Conservation (phyloP, 1,140 invertebrate genomes). For the Philaenus spumarius region DNA sequence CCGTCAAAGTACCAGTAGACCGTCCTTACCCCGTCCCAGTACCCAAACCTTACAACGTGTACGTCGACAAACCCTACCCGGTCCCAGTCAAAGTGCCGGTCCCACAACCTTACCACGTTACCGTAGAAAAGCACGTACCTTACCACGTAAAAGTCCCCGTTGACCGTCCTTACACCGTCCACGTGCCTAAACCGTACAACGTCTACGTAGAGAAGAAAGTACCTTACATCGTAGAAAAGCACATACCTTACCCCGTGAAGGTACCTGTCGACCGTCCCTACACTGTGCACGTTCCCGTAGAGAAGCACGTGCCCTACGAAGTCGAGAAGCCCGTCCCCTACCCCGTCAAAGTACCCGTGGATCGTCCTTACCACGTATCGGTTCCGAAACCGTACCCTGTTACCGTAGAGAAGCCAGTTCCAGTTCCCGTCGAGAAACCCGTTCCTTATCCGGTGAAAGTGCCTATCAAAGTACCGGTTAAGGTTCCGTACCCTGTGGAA, state of each 20-base stretch:
- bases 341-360: conserved; percentile 52
- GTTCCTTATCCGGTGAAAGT: conserved; percentile 55
- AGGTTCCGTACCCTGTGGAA: conserved; percentile 40
- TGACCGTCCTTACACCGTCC: conserved; percentile 9
- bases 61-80: conserved; percentile 55
- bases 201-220: conserved; percentile 15
- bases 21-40: conserved; percentile 39
- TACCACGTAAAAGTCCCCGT: conserved; percentile 28
- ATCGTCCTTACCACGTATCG: conserved; percentile 27
- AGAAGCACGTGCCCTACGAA: conserved; percentile 58
- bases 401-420: conserved; percentile 26
- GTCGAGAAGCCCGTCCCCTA: conserved; percentile 27
- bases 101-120: conserved; percentile 60
- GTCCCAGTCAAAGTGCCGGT: conserved; percentile 52
- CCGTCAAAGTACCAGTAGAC: conserved; percentile 18
- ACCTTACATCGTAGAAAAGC: conserved; percentile 42
- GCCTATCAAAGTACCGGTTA: conserved; percentile 42
- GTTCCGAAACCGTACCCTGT: conserved; percentile 30
- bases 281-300: conserved; percentile 35
- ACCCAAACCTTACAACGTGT: conserved; percentile 53
- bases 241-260: conserved; percentile 46
- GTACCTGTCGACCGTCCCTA: conserved; percentile 47
- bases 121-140: conserved; percentile 30
- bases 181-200: conserved; percentile 14
- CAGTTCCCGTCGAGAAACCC: conserved; percentile 50